Base-by-base conservation (phyloP, 2,113 vertebrate species). In the Ceuthmochares aereus region DNA sequence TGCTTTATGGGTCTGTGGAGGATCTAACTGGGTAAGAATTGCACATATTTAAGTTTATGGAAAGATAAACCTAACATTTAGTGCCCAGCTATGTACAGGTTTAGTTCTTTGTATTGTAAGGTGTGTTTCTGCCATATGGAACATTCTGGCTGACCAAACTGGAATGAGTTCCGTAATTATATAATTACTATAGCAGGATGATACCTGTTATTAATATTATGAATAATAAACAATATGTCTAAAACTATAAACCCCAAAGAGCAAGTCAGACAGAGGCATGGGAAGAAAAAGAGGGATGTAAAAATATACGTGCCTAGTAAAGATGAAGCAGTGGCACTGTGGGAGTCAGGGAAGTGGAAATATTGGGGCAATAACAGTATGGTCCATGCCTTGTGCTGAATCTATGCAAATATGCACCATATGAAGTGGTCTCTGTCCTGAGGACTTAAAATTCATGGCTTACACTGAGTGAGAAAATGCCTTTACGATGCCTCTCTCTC, bases 1-100 rank as follows among this genome's bases (percentile, higher is more conserved):
- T 95, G 80, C 60, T 96, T 96, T 96, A 94, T 95, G 96, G 66
- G 69, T 84, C 96, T 94, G 2, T 45, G 83, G 90, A 96, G 96
- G 76, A 96, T 90, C 76, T 2, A 2, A n/a, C 73, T 62, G 92
- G 68, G 73, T 74, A 96, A 94, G 90, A 96, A 89, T 94, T 89
- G 84, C 89, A 95, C 80, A 81, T 84, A 89, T 90, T 96, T 94
- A 90, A 81, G 84, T 95, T 94, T 92, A 90, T 87, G 90, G 90
- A 75, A 83, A 90, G 66, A 5, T 89, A 81, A 95, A 90, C 34
- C 66, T 74, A 72, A 52, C 9, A 11, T 29, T 94, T 66, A 83
- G 73, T 54, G 58, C 49, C 76, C 11, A 22, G 36, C 18, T 77
- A 59, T 6, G 23, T 10, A 59, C 20, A 5, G 12, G 45, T 43